These are phyloP conservation scores for Sphenodon punctatus DNA, from an alignment of 2,797 vertebrate genomes.

Conservation along the genomic window DNA sequence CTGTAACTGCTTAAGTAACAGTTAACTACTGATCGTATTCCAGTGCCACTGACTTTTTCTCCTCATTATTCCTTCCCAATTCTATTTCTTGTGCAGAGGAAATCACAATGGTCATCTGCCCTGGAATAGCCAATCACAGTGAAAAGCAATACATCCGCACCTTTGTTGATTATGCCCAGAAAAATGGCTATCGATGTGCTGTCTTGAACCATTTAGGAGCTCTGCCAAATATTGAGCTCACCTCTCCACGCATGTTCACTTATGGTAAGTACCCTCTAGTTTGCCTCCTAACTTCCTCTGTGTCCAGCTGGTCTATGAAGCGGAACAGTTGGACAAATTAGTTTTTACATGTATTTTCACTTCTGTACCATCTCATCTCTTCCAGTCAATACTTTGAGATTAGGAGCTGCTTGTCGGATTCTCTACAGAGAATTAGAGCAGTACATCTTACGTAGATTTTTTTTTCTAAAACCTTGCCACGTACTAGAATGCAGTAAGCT, in stretches of 20 bases:
- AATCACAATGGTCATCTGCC: slow-evolving; percentile 98
- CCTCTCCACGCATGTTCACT: slow-evolving; percentile 98
- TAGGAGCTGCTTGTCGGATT: no score
- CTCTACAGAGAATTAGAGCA: no score
- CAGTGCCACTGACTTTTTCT: no score
- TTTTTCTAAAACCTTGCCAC: no score
- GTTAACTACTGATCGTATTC: no score
- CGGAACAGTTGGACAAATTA: neutral
- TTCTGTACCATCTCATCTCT: no score
- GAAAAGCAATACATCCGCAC: slow-evolving; percentile 99
- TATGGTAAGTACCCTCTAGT: slow-evolving; percentile 85
- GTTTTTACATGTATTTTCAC: no score
- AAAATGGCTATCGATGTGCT: slow-evolving; percentile 93
- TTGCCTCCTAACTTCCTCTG: neutral
- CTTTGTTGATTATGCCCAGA: slow-evolving; percentile 95
- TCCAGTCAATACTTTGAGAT: no score
- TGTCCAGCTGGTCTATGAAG: neutral
- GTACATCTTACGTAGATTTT: no score
- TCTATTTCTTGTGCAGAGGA: slow-evolving; percentile 79
- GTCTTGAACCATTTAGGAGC: slow-evolving; percentile 97
- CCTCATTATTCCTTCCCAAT: neutral
- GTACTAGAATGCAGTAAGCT: no score
- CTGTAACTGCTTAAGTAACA: neutral
- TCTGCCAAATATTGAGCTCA: slow-evolving; percentile 94
- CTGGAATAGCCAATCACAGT: slow-evolving; percentile 97